A percentile compares a stretch with the other conserved stretches of the same genome.
Conservation (phyloP, 2,113 vertebrate genomes). For the Galeopterus variegatus region DNA sequence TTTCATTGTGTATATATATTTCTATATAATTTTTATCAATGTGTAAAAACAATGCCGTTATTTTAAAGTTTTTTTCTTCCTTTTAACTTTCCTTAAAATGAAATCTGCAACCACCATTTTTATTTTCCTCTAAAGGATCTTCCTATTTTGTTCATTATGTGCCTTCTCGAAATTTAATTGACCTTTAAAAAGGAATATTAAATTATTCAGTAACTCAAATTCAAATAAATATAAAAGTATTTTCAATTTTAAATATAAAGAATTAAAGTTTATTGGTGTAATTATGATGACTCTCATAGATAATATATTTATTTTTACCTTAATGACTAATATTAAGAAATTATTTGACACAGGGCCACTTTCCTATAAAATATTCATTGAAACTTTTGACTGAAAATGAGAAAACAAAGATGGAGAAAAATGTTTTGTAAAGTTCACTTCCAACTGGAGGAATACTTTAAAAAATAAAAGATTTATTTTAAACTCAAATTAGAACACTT, state of each 20-base stretch:
- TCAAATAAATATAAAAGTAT: neutral
- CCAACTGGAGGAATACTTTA: neutral
- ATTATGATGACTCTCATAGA: neutral
- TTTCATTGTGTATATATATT: neutral
- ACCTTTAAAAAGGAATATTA: constrained; percentile 44
- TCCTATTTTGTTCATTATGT: neutral
- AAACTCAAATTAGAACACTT: neutral
- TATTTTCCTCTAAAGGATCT: neutral
- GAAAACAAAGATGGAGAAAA: constrained; percentile 17
- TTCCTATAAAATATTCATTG: neutral
- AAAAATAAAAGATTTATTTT: constrained; percentile 26
- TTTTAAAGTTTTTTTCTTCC: neutral
- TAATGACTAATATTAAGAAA: constrained; percentile 10
- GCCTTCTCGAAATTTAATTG: neutral
- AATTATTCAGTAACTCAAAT: constrained; percentile 27
- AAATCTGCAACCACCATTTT: constrained; percentile 7
- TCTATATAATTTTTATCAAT: constrained; percentile 9
- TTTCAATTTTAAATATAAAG: constrained; percentile 40
- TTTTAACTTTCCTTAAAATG: constrained; percentile 26
- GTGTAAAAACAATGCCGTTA: neutral
- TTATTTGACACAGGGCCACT: neutral
- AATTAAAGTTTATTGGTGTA: neutral
- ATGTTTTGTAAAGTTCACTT: constrained; percentile 8
- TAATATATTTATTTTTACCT: neutral
- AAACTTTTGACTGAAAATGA: neutral